Conservation (phyloP, 2,888 invertebrate species). For the Ormyrus nitidulus region DNA sequence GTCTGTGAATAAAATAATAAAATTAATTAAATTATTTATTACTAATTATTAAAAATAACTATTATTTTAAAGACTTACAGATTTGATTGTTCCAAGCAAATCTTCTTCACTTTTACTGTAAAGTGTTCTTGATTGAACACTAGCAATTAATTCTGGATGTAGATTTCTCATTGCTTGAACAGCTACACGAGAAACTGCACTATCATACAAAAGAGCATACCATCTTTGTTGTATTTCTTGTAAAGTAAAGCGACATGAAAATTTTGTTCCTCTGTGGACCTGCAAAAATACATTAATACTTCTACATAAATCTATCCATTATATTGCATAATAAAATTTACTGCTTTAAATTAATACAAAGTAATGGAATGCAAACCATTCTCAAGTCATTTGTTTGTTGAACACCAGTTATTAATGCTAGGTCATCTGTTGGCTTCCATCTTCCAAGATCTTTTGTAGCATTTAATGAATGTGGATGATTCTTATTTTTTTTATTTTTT, state of each 20-base stretch:
- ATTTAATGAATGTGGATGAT: slow-evolving; percentile 81
- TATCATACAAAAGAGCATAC: slow-evolving; percentile 96
- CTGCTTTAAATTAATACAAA: background rate
- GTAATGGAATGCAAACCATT: slow-evolving; percentile 74
- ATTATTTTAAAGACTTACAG: slow-evolving; percentile 67
- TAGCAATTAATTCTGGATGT: slow-evolving; percentile 92
- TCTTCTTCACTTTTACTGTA: slow-evolving; percentile 94
- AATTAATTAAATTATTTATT: slow-evolving; percentile 1
- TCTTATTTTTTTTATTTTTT: slow-evolving; percentile 77
- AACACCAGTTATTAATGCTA: slow-evolving; percentile 94
- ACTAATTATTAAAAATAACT: background rate
- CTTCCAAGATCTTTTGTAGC: slow-evolving; percentile 91
- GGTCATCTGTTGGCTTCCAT: slow-evolving; percentile 98
- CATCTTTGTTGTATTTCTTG: slow-evolving; percentile 96
- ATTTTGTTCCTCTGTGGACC: slow-evolving; percentile 94
- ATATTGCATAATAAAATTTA: background rate
- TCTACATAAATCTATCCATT: background rate
- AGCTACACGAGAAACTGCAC: slow-evolving; percentile 93
- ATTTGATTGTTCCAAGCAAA: slow-evolving; percentile 86
- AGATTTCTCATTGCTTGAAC: slow-evolving; percentile 95
- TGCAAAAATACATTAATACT: slow-evolving; percentile 62
- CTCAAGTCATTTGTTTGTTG: slow-evolving; percentile 91
- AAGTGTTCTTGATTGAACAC: slow-evolving; percentile 91
- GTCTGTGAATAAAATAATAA: slow-evolving; percentile 76
- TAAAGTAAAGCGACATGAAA: slow-evolving; percentile 95